Percentiles rank a stretch among this genome's conserved stretches.
These are phyloP conservation scores for Ooceraea biroi DNA, from an alignment of 1,140 invertebrate species.

Conservation along the genomic window DNA sequence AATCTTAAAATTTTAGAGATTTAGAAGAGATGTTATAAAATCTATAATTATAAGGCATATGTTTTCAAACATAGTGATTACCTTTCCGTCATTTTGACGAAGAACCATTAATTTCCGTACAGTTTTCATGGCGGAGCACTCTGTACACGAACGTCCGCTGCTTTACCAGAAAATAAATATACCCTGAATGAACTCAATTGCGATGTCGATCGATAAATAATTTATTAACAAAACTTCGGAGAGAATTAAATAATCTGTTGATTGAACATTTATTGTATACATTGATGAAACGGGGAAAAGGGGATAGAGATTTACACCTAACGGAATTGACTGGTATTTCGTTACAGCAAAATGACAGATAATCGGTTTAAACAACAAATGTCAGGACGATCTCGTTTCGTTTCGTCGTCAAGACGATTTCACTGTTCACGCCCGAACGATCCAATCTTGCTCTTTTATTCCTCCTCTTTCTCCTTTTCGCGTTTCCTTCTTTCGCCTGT, in stretches of 20 bases:
- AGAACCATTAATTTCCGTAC: constrained; percentile 24
- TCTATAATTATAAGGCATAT: neutral
- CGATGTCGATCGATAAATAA: constrained; percentile 59
- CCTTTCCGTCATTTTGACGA: constrained; percentile 35
- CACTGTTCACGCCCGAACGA: constrained; percentile 66
- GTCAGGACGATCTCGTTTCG: constrained; percentile 54
- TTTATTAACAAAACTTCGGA: constrained; percentile 57
- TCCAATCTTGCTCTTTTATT: constrained; percentile 48
- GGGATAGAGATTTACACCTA: constrained; percentile 66
- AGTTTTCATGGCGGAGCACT: constrained; percentile 7
- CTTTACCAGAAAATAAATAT: constrained; percentile 17
- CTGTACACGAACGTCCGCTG: constrained; percentile 42
- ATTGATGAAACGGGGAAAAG: constrained; percentile 70
- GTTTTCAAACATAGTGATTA: constrained; percentile 21
- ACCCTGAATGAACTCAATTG: constrained; percentile 45
- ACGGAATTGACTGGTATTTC: constrained; percentile 68
- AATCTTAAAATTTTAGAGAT: neutral
- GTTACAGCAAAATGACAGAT: constrained; percentile 73
- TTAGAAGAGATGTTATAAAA: neutral
- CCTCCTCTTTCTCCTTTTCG: constrained; percentile 1
- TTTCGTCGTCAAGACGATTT: constrained; percentile 51
- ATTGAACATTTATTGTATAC: constrained; percentile 76
- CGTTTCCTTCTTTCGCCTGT: constrained; percentile 7
- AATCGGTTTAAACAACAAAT: constrained; percentile 65
- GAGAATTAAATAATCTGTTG: constrained; percentile 70